Evolutionary conservation across 2,888 invertebrate genomes (phyloP), one percentile per base, ranked within the genome.

Genomic region (Mythimna ferrago): DNA sequence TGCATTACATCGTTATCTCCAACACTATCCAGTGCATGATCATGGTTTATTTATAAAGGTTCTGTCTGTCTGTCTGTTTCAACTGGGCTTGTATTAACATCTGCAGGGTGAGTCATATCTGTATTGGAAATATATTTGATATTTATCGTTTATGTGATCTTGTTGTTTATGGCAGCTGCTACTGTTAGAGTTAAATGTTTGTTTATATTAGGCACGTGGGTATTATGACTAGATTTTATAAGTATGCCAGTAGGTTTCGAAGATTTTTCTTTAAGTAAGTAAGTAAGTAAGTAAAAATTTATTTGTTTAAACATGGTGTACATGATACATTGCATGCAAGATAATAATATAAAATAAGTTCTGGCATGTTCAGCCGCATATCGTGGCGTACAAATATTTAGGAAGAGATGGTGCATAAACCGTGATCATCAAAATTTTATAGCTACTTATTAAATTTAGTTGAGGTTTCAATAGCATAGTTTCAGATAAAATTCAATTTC

Each of bases 41-140:
- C 82, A 67, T 61, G 16, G 61, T 81, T 68, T 78, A 81, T 80
- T 72, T 80, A 78, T 78, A 78, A 71, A 68, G 58, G 70, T 16
- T 78, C 64, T 74, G 78, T 66, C 58, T 77, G 60, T 69, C 57
- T 58, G 65, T 71, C 66, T 75, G 80, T 62, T 80, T 57, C 70
- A 48, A 71, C 58, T 68, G 63, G 19, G 68, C 41, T 66, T 66
- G 58, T 66, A 66, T 58, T 67, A 60, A 66, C 82, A 80, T 80
- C 65, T 80, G 80, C 56, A 61, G 41, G 3, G 51, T 78, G 80
- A 81, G 21, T 81, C 80, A 80, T 56, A 66, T 32, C 38, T 21
- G 54, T 67, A 73, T 68, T 80, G 61, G 67, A 62, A 81, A 56
- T 80, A 44, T 16, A 57, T 78, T 78, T 81, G 26, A 54, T 74